phyloP scores from a whole-genome alignment of 1,140 invertebrate species.

The Drosophila neocordata region DNA sequence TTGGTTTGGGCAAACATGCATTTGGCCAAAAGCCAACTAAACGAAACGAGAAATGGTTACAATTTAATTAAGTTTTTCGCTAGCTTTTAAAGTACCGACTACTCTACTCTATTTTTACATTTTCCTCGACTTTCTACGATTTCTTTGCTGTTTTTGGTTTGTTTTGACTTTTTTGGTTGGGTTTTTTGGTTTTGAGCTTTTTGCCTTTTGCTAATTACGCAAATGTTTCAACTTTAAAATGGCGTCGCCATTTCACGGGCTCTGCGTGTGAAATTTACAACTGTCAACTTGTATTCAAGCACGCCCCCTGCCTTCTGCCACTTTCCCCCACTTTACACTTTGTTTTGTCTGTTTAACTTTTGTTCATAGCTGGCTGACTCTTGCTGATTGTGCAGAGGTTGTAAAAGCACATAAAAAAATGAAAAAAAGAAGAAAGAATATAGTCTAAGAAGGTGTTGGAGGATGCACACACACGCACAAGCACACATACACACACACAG shows the following conservation, averaged over 20 bases:
- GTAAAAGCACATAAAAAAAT: constrained; percentile 15
- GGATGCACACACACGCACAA: background rate
- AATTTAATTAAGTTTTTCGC: constrained; percentile 71
- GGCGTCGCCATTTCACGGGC: constrained; percentile 56
- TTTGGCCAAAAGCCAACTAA: constrained; percentile 70
- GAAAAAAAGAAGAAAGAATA: background rate
- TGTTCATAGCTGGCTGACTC: constrained; percentile 70
- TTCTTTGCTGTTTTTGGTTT: background rate
- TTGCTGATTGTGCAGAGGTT: constrained; percentile 66
- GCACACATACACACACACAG: background rate
- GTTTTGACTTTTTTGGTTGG: background rate
- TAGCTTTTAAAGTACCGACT: constrained; percentile 54
- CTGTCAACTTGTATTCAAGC: constrained; percentile 44
- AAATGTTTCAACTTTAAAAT: constrained; percentile 77
- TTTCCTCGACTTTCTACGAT: constrained; percentile 15
- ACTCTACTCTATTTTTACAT: background rate
- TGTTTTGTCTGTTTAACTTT: constrained; percentile 78
- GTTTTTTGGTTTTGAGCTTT: constrained; percentile 19
- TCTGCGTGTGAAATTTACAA: constrained; percentile 61
- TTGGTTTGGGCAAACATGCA: constrained; percentile 62
- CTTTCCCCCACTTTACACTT: constrained; percentile 54
- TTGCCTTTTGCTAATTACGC: constrained; percentile 64
- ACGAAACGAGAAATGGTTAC: constrained; percentile 55
- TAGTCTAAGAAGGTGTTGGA: background rate
- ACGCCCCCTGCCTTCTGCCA: background rate